These are phyloP conservation scores for Lissocephala sabroskyi DNA, from an alignment of 2,888 invertebrate species.

Conservation along the genomic window DNA sequence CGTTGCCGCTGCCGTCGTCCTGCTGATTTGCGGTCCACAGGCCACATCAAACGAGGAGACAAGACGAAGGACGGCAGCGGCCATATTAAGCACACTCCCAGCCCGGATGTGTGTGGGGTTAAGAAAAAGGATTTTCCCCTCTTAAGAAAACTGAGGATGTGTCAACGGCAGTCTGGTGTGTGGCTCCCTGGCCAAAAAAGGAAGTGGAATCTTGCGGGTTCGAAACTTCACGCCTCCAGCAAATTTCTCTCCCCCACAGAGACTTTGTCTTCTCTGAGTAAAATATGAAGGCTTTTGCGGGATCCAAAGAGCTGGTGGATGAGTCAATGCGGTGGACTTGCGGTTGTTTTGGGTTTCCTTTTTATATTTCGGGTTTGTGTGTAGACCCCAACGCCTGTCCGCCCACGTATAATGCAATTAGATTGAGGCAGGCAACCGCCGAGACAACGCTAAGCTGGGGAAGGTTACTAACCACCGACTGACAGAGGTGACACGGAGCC, in stretches of 20 bases:
- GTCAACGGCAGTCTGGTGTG: conserved; percentile 3
- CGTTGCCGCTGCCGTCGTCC: conserved; percentile 10
- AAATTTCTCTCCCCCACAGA: background rate
- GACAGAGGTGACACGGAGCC: too few species aligned
- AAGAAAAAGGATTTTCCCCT: conserved; percentile 56
- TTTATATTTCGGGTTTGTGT: conserved; percentile 25
- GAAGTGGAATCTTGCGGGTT: background rate
- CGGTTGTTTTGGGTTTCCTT: background rate
- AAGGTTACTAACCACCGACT: too few species aligned
- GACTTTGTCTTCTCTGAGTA: conserved; percentile 16
- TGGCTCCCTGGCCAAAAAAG: conserved; percentile 1
- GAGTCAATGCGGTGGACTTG: background rate
- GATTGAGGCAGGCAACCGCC: conserved; percentile 42
- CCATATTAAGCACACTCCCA: background rate
- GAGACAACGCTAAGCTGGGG: too few species aligned
- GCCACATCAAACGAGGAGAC: conserved; percentile 50
- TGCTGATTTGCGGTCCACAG: conserved; percentile 55
- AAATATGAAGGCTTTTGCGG: conserved; percentile 53
- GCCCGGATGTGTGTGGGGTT: conserved; percentile 47
- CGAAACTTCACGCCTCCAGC: conserved; percentile 1
- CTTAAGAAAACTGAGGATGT: conserved; percentile 36
- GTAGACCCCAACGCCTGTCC: too few species aligned
- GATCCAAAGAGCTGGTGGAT: background rate
- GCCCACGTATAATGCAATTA: conserved; percentile 61
- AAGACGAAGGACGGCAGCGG: background rate